Base-by-base conservation (phyloP, 64 coral and sea anemone genomes). In the Dendronephthya gigantea region DNA sequence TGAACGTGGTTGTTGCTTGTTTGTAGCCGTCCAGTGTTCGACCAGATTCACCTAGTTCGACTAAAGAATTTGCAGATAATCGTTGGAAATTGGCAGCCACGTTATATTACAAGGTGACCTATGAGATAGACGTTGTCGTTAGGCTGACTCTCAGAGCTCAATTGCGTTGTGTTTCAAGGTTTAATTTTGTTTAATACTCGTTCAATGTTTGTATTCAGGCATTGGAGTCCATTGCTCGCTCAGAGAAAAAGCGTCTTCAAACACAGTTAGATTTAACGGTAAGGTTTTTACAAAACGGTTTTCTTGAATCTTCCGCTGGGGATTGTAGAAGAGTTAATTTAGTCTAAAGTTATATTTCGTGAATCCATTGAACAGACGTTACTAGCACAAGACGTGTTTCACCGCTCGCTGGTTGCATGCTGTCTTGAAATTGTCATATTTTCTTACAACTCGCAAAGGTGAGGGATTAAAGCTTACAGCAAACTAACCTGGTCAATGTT, bases 371-470 rank as follows among this genome's bases (percentile, higher is more conserved):
- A 84, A 0, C 89, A 97, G 94, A 89, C 87, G 17, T 59, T 97
- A 8, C 72, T 97, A 58, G 94, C 93, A 34, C 94, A 93, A 85
- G 94, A 90, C 14, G 68, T 89, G 28, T 97, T 97, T 69, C 94
- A 97, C 74, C 83, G 87, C 25, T 97, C 94, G 16, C 83, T 97
- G 37, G 51, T 97, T 40, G 94, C 91, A 2, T 97, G 94, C 56
- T 97, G 94, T 76, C 32, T 97, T 34, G 94, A 97, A 83, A 97
- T 97, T 66, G 89, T 97, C 5, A 97, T 97, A 76, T 97, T 97
- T 39, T 97, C 94, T 14, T 97, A 97, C 87, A 97, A 97, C 83
- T 97, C 94, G 39, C 94, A 93, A 74, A 89, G 94, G 94, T 93
- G 90, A 38, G 34, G 14, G 31, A 48, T 13, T 17, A 7, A 19